Evolutionary conservation across 2,888 invertebrate species (phyloP).

Genomic region (Thymelicus lineola): DNA sequence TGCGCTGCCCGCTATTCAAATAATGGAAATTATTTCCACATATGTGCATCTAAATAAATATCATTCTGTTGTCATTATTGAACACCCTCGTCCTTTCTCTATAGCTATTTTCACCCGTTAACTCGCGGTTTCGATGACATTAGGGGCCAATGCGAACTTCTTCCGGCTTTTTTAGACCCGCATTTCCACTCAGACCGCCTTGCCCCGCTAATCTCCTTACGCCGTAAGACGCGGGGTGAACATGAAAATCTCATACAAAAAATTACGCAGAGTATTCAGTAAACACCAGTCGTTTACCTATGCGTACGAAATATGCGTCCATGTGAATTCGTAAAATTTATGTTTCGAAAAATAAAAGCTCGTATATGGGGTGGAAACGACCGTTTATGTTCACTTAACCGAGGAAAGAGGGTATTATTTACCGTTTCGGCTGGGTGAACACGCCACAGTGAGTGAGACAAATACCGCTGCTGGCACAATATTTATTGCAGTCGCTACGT

Average conservation of each 20-base stretch:
- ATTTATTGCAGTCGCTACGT: conserved; percentile 83
- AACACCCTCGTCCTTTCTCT: conserved; percentile 67
- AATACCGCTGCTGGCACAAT: conserved; percentile 78
- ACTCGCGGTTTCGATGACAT: conserved; percentile 56
- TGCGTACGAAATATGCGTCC: conserved; percentile 57
- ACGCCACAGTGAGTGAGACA: conserved; percentile 84
- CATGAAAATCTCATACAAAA: conserved; percentile 35
- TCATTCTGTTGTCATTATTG: conserved; percentile 79
- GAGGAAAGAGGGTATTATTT: conserved; percentile 85
- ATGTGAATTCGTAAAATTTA: conserved; percentile 80
- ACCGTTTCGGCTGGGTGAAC: conserved; percentile 83
- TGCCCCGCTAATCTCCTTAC: neutral
- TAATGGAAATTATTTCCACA: conserved; percentile 84
- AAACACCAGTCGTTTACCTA: conserved; percentile 41
- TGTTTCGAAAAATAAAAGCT: conserved; percentile 84
- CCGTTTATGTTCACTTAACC: conserved; percentile 85
- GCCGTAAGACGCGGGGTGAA: conserved; percentile 10
- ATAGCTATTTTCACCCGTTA: conserved; percentile 76
- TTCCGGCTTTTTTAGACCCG: conserved; percentile 26
- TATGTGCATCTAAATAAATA: conserved; percentile 84
- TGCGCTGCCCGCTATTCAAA: conserved; percentile 75
- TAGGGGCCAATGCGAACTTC: conserved; percentile 44
- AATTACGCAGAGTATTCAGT: conserved; percentile 24
- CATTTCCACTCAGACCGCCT: neutral
- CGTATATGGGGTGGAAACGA: conserved; percentile 85